These are phyloP conservation scores for Bombus difficillimus DNA, from an alignment of 1,140 invertebrate genomes.

Conservation along the genomic window DNA sequence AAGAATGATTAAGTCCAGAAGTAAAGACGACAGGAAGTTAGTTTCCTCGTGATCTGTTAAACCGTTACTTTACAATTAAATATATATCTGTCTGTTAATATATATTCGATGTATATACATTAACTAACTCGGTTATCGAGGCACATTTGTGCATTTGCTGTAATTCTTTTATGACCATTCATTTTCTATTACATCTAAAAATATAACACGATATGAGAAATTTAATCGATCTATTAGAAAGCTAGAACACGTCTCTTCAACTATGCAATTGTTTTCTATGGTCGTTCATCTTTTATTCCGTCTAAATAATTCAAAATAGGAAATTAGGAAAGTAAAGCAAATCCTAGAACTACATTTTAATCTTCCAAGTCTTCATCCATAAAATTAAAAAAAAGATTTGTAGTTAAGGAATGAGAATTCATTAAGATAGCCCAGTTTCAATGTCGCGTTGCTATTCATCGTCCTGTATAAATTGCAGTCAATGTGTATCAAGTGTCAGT, in stretches of 20 bases:
- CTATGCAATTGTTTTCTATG: too few relatives aligned
- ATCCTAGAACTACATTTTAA: neutral
- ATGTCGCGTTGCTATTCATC: neutral
- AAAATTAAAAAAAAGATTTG: neutral
- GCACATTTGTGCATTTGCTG: too few relatives aligned
- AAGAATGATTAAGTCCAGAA: neutral
- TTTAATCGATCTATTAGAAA: too few relatives aligned
- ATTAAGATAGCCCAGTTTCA: neutral
- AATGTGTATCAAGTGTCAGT: conserved; percentile 20
- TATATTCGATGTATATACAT: neutral
- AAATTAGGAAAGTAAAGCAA: neutral
- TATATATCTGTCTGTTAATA: neutral
- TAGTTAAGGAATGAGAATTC: neutral
- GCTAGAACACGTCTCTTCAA: too few relatives aligned
- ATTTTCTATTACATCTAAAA: neutral
- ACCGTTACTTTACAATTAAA: neutral
- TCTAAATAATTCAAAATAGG: neutral
- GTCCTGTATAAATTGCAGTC: neutral
- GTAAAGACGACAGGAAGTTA: neutral
- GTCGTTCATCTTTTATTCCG: neutral
- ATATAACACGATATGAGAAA: too few relatives aligned
- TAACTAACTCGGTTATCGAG: neutral
- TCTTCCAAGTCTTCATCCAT: neutral
- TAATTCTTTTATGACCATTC: neutral
- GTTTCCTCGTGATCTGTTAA: neutral